phyloP scores from a whole-genome alignment of 2,888 invertebrate genomes.

The Bombyx huttoni region DNA sequence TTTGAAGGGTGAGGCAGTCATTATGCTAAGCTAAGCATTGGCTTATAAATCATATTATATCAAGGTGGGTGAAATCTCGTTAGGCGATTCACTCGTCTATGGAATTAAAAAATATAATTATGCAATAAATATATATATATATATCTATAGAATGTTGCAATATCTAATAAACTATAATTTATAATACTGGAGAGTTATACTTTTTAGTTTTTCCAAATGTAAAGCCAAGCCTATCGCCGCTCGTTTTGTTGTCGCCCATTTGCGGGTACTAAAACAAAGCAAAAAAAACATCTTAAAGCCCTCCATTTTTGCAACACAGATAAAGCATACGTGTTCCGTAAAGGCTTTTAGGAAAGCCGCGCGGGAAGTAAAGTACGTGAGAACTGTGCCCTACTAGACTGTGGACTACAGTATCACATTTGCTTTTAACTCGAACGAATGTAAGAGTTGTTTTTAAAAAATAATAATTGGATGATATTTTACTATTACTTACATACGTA shows the following conservation, averaged over 20 bases:
- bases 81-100: too few relatives aligned
- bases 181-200: neutral
- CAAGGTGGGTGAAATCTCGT: too few relatives aligned
- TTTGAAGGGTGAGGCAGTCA: too few relatives aligned
- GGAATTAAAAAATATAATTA: too few relatives aligned
- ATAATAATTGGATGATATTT: too few relatives aligned
- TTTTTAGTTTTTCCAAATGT: neutral
- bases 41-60: too few relatives aligned
- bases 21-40: too few relatives aligned
- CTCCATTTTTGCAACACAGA: neutral
- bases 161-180: too few relatives aligned
- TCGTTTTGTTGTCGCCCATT: neutral
- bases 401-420: neutral
- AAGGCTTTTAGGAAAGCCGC: slow-evolving; percentile 3
- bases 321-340: slow-evolving; percentile 2
- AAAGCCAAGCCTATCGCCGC: neutral
- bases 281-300: slow-evolving; percentile 1
- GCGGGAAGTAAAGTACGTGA: slow-evolving; percentile 5
- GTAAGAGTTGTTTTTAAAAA: neutral
- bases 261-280: neutral
- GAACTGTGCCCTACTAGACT: slow-evolving; percentile 2
- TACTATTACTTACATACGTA: too few relatives aligned
- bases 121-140: too few relatives aligned
- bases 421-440: neutral
- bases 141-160: too few relatives aligned